Conservation (phyloP, 2,888 invertebrate species). For the Ennomos erosarius region DNA sequence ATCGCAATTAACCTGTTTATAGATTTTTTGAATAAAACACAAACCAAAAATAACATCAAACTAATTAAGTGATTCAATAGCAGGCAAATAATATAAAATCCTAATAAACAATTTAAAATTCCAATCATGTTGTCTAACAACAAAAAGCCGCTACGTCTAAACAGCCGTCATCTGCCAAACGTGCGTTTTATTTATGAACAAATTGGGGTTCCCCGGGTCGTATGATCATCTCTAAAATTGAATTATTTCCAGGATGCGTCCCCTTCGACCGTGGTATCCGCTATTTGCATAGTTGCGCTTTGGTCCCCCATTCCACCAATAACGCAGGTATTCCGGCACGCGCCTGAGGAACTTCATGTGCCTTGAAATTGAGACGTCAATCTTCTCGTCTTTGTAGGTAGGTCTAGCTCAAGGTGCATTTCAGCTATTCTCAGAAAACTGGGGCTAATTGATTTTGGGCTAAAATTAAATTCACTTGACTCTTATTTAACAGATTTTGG, state of each 20-base stretch:
- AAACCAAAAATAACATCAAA: neutral
- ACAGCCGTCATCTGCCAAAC: slow-evolving; percentile 26
- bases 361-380: slow-evolving; percentile 13
- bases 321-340: slow-evolving; percentile 19
- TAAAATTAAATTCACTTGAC: too few relatives aligned
- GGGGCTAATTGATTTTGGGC: too few relatives aligned
- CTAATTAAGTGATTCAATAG: neutral
- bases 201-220: slow-evolving; percentile 55
- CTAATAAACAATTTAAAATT: slow-evolving; percentile 26
- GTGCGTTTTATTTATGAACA: slow-evolving; percentile 62
- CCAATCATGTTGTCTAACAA: slow-evolving; percentile 9
- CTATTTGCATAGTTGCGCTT: slow-evolving; percentile 59
- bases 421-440: too few relatives aligned
- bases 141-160: slow-evolving; percentile 15
- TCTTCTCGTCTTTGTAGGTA: neutral
- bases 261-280: slow-evolving; percentile 29
- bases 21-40: too few relatives aligned
- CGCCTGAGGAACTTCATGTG: slow-evolving; percentile 1
- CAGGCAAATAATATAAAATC: slow-evolving; percentile 1
- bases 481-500: too few relatives aligned
- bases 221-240: slow-evolving; percentile 67
- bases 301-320: slow-evolving; percentile 18
- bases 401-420: too few relatives aligned
- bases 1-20: too few relatives aligned
- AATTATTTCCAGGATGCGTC: slow-evolving; percentile 61